Base-by-base conservation (phyloP, 2,888 invertebrate genomes). In the Neocrepidodera transversa region DNA sequence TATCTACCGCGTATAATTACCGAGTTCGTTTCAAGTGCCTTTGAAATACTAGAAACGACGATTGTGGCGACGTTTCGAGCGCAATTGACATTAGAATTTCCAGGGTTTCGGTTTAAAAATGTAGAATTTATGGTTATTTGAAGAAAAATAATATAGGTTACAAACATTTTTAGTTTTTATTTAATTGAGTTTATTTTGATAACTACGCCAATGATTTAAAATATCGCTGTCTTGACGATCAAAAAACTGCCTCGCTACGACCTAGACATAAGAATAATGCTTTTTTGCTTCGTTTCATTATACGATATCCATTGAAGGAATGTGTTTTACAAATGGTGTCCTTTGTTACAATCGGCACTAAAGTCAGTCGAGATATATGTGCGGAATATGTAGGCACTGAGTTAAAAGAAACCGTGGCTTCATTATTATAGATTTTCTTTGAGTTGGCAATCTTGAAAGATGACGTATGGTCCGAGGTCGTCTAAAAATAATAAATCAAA, bases 1-100 rank as follows among this genome's bases (percentile, higher is more conserved):
- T 53, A 53, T 53, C 43, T 53, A 53, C 32, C 43, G 43, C 43
- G 53, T 53, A 45, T 53, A 53, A 53, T 53, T 53, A 43, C 53
- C 32, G 43, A 53, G 53, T 43, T 53, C 35, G 43, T 35, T 53
- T 53, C 53, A 53, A 43, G 18, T 17, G 43, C 35, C 17, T 53
- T 35, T 43, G 43, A 53, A 35, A 32, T 45, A 35, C 32, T 16
- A 23, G 43, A 20, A 23, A 23, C 32, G 43, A 23, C 23, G 7
- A 53, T 53, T 53, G 53, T 53, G 53, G 53, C 30, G 43, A 32
- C 35, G 35, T 32, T 53, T 45, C 38, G 10, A 45, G 53, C n/a
- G n/a, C 43, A 53, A 53, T 53, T 45, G 53, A 53, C 43, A 32
- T 45, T 35, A 53, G 43, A 10, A 53, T 43, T 53, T 35, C 43